phyloP scores from a whole-genome alignment of 2,888 invertebrate genomes.

The Carcina quercana region DNA sequence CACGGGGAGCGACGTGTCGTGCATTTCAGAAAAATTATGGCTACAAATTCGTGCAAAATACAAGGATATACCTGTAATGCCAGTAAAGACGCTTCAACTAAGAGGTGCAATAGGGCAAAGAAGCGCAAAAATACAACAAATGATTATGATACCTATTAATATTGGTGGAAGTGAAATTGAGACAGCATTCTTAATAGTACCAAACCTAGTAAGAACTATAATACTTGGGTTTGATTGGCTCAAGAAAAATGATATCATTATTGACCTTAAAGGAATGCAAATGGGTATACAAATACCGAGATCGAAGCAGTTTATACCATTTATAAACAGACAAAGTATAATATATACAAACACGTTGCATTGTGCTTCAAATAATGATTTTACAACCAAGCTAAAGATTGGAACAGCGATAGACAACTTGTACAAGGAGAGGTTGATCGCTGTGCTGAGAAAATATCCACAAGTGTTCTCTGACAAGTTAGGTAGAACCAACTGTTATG shows the following conservation, averaged over 20 bases:
- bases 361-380: neutral
- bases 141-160: neutral
- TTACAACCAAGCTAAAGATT: neutral
- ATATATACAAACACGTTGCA: neutral
- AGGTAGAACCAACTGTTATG: conserved; percentile 16
- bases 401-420: neutral
- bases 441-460: conserved; percentile 1
- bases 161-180: neutral
- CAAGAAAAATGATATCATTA: neutral
- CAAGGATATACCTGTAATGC: neutral
- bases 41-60: neutral
- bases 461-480: conserved; percentile 7
- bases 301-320: neutral
- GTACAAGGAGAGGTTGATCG: neutral
- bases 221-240: conserved; percentile 6
- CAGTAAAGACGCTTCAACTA: conserved; percentile 3
- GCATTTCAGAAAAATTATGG: conserved; percentile 5
- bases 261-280: neutral
- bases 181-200: conserved; percentile 1
- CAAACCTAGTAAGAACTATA: neutral
- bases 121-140: neutral
- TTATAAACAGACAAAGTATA: neutral
- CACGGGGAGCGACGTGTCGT: conserved; percentile 2
- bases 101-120: conserved; percentile 3
- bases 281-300: neutral